Evolutionary conservation across 2,113 vertebrate species (phyloP), one percentile per base, ranked within the genome.

Genomic region (Anser brachyrhynchus): DNA sequence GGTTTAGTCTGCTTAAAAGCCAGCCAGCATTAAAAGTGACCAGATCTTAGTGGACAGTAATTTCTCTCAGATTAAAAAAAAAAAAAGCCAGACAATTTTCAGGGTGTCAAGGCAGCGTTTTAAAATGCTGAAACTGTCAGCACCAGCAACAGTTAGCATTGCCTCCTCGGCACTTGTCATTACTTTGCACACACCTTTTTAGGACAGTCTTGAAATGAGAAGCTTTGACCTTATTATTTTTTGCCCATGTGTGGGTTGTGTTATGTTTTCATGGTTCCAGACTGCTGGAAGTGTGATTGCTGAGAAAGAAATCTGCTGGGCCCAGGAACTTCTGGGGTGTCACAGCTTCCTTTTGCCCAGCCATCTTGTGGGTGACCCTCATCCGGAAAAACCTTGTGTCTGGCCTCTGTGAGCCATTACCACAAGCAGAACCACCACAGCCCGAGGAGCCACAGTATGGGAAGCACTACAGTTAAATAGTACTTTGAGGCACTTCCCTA

Each of bases 171-270:
- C 87, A 79, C 95, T 85, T 93, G 91, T 94, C 96, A 94, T 87
- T 91, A 92, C 81, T 92, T 85, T 64, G 71, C 87, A 90, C 77
- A 92, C 89, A 94, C 59, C 91, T 93, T 94, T 94, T 92, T 74
- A 95, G 93, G 91, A 93, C 81, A 94, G 57, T 74, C 89, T 94
- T 87, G 76, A 96, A 92, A 96, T 87, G 89, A 94, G 78, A 96
- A 91, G 87, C 64, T 96, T 94, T 95, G 89, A 95, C 94, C 95
- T 95, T 93, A 95, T 92, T 96, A 91, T 89, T 94, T 96, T 94
- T 89, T 51, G 28, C 39, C 64, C 74, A 25, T 33, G 39, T 71
- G 67, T 66, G 77, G 59, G 77, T 35, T 91, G 58, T 55, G 54
- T 93, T 87, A 59, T 52, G 16, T 73, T 89, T 87, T 82, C 81